Evolutionary conservation across 2,113 vertebrate species (phyloP), one percentile per base, ranked within the genome.

Genomic region (Phaethornis superciliosus): DNA sequence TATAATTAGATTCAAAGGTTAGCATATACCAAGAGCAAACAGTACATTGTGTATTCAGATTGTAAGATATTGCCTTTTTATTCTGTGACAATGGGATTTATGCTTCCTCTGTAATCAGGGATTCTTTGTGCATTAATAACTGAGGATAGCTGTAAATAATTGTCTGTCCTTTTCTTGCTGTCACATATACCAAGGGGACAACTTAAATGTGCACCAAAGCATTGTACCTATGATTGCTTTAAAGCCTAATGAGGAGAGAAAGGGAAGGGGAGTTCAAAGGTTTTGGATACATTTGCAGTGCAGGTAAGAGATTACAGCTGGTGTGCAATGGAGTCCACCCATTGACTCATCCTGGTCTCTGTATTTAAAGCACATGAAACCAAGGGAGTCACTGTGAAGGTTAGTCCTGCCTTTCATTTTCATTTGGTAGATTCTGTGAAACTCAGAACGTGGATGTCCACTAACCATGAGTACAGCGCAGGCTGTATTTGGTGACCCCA

Each of bases 1-100:
- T 63, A 65, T 88, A 89, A 37, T 81, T 72, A 56, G 59, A 88
- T 55, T 81, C 23, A 89, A 95, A 85, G 47, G 15, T 91, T 82
- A 81, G 42, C 9, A 91, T 70, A 88, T 89, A 51, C 32, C 32
- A 55, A 82, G 67, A 81, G 35, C 32, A 85, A 0, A 59, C 65
- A 74, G 67, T 87, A 35, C 32, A 65, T 46, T 92, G 74, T 85
- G n/a, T 72, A n/a, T 92, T 93, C 55, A 47, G 32, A 52, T 63
- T 63, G 44, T 49, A 64, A 64, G 90, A 49, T 44, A 88, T 59
- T 92, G 59, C 59, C 30, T 51, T 86, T 90, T 79, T 65, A 49
- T 91, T 52, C 68, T 75, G 13, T 47, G 51, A 82, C 71, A 59
- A 44, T 81, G 51, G 49, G 16, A 26, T 70, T 95, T 92, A 51